Percentiles rank a stretch among this genome's conserved stretches.
phyloP scores from a whole-genome alignment of 1,140 invertebrate species.

The Aethina tumida region DNA sequence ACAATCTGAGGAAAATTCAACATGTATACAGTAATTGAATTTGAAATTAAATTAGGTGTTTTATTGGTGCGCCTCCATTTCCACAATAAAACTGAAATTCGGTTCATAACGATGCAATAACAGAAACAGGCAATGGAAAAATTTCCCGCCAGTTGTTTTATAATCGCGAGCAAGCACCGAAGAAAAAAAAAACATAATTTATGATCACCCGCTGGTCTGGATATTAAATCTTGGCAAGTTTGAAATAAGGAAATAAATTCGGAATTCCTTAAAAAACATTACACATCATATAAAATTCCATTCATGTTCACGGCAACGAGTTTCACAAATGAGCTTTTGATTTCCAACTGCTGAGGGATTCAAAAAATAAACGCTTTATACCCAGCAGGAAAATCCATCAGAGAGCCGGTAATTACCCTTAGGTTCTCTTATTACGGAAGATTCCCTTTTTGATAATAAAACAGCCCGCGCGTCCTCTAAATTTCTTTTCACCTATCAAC shows the following conservation, averaged over 20 bases:
- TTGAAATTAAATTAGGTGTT: too few relatives aligned
- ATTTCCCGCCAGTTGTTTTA: too few relatives aligned
- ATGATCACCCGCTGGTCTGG: slow-evolving; percentile 9
- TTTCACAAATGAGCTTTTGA: slow-evolving; percentile 26
- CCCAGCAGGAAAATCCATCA: slow-evolving; percentile 25
- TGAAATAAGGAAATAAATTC: slow-evolving; percentile 14
- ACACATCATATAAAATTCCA: slow-evolving; percentile 21
- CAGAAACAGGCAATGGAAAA: too few relatives aligned
- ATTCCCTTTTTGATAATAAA: slow-evolving; percentile 23
- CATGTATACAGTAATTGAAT: too few relatives aligned
- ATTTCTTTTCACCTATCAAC: slow-evolving; percentile 19
- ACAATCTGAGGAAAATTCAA: too few relatives aligned
- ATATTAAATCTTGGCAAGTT: slow-evolving; percentile 16
- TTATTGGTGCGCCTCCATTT: too few relatives aligned
- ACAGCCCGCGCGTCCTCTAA: slow-evolving; percentile 6
- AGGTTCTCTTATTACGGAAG: slow-evolving; percentile 20
- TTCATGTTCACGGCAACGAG: slow-evolving; percentile 18
- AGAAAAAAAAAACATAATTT: slow-evolving; percentile 5
- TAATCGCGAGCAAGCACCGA: background rate
- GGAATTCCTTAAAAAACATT: slow-evolving; percentile 17
- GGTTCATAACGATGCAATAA: too few relatives aligned
- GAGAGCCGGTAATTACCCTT: slow-evolving; percentile 21
- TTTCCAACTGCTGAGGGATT: slow-evolving; percentile 24
- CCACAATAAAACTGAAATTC: too few relatives aligned
- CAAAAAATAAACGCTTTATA: slow-evolving; percentile 26